These are phyloP conservation scores for Polydrusus cervinus DNA, from an alignment of 2,888 invertebrate species.

Conservation along the genomic window DNA sequence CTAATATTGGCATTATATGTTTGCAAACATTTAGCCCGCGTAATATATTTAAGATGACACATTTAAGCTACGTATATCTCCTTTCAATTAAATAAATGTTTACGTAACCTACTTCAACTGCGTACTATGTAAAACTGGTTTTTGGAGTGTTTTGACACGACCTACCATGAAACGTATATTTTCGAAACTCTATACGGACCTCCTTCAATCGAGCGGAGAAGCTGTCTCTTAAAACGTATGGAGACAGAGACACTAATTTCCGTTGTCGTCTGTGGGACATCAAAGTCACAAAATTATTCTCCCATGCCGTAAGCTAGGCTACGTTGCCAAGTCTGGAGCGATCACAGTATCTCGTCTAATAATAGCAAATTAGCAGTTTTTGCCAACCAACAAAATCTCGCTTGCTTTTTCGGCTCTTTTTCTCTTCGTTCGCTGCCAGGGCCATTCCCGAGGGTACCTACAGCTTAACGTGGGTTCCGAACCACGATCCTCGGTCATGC, in stretches of 20 bases:
- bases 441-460: too few relatives aligned
- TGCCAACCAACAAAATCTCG: too few relatives aligned
- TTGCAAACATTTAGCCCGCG: neutral
- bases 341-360: too few relatives aligned
- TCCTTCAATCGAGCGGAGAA: conserved; percentile 7
- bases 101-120: neutral
- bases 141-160: neutral
- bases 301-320: too few relatives aligned
- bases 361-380: too few relatives aligned
- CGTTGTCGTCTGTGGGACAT: too few relatives aligned
- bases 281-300: too few relatives aligned
- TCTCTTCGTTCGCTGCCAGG: too few relatives aligned
- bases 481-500: too few relatives aligned
- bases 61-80: neutral
- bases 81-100: conserved; percentile 3
- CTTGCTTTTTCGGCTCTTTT: too few relatives aligned
- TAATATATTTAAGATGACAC: neutral
- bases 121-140: conserved; percentile 2
- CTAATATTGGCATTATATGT: neutral
- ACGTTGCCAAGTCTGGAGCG: too few relatives aligned
- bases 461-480: too few relatives aligned
- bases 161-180: neutral
- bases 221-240: conserved; percentile 6
- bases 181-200: neutral
- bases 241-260: neutral